A percentile compares a stretch with the other conserved stretches of the same genome.
phyloP scores from a whole-genome alignment of 2,113 vertebrate genomes.

The Pelodiscus sinensis region DNA sequence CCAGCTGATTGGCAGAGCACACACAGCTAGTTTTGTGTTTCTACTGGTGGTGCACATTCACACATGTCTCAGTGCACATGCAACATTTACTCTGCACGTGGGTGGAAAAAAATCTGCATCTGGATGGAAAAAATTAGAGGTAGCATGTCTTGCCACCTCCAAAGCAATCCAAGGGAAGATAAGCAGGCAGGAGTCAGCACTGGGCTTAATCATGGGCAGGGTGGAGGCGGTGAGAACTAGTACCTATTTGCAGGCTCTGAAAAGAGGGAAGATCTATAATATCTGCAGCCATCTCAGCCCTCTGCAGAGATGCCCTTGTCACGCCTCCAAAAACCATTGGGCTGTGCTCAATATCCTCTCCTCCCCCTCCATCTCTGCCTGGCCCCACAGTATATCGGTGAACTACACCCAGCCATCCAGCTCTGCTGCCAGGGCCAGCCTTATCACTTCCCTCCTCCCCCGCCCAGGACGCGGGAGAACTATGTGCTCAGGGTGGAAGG shows the following conservation, averaged over 20 bases:
- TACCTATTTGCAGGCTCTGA: neutral
- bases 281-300: neutral
- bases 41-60: no score
- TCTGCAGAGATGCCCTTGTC: neutral
- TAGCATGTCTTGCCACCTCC: no score
- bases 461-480: neutral
- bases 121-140: no score
- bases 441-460: neutral
- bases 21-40: no score
- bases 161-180: rapidly evolving
- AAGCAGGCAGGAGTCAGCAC: neutral
- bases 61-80: no score
- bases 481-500: neutral
- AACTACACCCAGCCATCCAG: neutral
- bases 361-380: neutral
- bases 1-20: no score
- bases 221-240: neutral
- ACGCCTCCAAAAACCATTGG: rapidly evolving
- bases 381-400: neutral
- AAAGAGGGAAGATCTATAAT: neutral
- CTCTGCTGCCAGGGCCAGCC: neutral
- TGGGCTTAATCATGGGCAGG: neutral
- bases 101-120: no score
- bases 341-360: neutral
- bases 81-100: no score